Evolutionary conservation across 2,888 invertebrate genomes (phyloP), one percentile per base, ranked within the genome.

Genomic region (Zootermopsis nevadensis): DNA sequence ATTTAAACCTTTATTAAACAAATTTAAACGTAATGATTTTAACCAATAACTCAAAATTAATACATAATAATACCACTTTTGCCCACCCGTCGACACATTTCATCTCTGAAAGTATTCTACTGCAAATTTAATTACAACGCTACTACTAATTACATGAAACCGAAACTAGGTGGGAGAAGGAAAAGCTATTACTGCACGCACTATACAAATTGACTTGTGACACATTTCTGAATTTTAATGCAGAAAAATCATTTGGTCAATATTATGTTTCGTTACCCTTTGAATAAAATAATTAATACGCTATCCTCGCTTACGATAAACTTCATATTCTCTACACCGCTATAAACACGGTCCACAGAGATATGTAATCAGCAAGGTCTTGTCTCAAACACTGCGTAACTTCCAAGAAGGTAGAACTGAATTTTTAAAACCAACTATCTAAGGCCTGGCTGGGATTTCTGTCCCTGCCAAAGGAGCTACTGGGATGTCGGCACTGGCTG

Each of bases 371-470:
- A 33, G 72, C 72, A 27, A 67, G 31, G 30, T 30, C 31, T 67
- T 67, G 31, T 67, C 35, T 72, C 72, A 33, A 2, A 72, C 15
- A 35, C 72, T 2, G 35, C 38, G 12, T 72, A 22, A 72, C 24
- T 72, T 35, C 35, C n/a, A n/a, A 60, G 80, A 31, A 19, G 66
- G 66, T 48, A 22, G 77, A 53, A 33, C 80, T 80, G 80, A 80
- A 80, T 80, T 33, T 80, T 80, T 80, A 80, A 80, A 80, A 35
- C 80, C 66, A 80, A 80, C 80, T 80, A 80, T 24, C 24, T 1
- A 19, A 53, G 53, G 77, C 77, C 27, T 27, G 30, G 67, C 30
- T 67, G 30, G 35, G 35, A 4, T 35, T 31, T 72, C 35, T 35
- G 22, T 19, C 72, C 4, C 33, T 35, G 35, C 72, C 72, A 72